These are phyloP conservation scores for Simalia tracyae DNA, from an alignment of 2,797 vertebrate genomes.

Conservation along the genomic window DNA sequence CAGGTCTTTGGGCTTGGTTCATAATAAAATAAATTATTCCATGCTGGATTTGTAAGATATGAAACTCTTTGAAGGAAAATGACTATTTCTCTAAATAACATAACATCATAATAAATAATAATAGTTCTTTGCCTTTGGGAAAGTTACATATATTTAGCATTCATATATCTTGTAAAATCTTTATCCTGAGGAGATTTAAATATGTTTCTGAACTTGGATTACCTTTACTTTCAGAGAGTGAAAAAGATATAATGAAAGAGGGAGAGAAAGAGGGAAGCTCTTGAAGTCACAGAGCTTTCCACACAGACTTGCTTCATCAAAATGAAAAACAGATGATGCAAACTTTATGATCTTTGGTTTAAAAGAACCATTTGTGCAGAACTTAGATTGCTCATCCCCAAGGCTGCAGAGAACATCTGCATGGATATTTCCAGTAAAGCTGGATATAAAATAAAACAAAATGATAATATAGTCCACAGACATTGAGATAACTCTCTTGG, in stretches of 20 bases:
- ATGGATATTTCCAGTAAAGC: neutral
- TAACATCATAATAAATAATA: neutral
- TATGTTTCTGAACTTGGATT: slow-evolving; percentile 15
- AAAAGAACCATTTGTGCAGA: slow-evolving; percentile 9
- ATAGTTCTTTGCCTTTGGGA: neutral
- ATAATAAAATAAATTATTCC: neutral
- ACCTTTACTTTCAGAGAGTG: neutral
- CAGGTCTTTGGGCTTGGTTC: neutral
- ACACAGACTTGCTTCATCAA: neutral
- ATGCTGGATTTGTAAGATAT: neutral
- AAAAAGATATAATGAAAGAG: neutral
- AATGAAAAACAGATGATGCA: slow-evolving; percentile 15
- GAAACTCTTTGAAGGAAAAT: neutral
- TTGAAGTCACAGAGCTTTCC: slow-evolving; percentile 16
- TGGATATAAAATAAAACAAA: slow-evolving; percentile 28
- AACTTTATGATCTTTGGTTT: neutral
- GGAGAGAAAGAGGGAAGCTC: slow-evolving; percentile 20
- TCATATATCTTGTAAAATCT: slow-evolving; percentile 2
- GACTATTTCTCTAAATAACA: neutral
- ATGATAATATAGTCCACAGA: neutral
- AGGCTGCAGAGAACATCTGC: slow-evolving; percentile 5
- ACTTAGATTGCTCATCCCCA: neutral
- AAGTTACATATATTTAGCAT: slow-evolving; percentile 18
- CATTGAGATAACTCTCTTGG: neutral
- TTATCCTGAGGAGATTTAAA: slow-evolving; percentile 19